These are phyloP conservation scores for Enteromius viviparus DNA, from an alignment of 2,797 vertebrate species.

Conservation along the genomic window DNA sequence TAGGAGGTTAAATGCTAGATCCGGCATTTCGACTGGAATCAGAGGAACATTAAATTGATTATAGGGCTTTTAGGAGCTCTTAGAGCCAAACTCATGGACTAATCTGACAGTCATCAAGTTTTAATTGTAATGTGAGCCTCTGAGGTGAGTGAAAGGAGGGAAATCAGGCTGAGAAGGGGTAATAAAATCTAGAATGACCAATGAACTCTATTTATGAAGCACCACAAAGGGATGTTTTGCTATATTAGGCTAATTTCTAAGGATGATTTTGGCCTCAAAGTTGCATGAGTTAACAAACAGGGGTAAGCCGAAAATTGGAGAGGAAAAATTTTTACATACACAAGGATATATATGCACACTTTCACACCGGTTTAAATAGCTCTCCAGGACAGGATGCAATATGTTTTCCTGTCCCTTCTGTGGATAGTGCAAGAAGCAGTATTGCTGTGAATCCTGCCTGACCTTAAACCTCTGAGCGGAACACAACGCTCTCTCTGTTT, in stretches of 20 bases:
- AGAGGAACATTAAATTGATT: constrained; percentile 51
- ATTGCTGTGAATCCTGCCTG: constrained; percentile 37
- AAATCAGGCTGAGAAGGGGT: background rate
- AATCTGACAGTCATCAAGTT: constrained; percentile 43
- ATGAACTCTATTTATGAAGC: constrained; percentile 12
- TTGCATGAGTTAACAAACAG: background rate
- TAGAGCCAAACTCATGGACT: constrained; percentile 18
- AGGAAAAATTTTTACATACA: background rate
- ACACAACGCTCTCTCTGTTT: background rate
- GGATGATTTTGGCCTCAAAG: background rate
- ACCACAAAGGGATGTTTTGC: background rate
- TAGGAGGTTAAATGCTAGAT: constrained; percentile 9
- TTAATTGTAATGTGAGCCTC: constrained; percentile 54
- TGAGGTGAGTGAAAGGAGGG: background rate
- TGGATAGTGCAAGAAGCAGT: constrained; percentile 33
- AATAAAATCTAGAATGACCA: constrained; percentile 11
- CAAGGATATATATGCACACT: background rate
- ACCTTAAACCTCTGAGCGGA: constrained; percentile 13
- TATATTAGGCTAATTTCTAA: background rate
- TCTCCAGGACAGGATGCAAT: constrained; percentile 31
- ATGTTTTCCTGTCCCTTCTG: constrained; percentile 36
- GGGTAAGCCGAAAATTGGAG: background rate
- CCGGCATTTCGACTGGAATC: constrained; percentile 40
- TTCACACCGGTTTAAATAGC: constrained; percentile 22
- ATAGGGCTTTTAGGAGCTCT: constrained; percentile 51